Percentiles rank a stretch among this genome's conserved stretches.
Evolutionary conservation across 2,113 vertebrate species (phyloP).

Genomic region (Onychorhynchus coronatus): DNA sequence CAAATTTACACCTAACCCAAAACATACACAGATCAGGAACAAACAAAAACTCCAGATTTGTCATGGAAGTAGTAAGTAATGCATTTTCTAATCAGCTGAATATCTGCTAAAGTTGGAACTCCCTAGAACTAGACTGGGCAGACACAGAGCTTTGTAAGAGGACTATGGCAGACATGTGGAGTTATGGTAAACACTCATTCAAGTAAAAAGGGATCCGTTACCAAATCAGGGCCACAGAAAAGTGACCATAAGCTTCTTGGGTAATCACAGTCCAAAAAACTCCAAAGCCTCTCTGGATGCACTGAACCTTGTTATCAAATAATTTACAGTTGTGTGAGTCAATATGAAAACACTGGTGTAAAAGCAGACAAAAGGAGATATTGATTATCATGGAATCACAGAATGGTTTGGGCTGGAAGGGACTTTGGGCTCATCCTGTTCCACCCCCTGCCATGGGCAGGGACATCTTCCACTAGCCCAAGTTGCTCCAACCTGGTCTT

Average conservation of each 20-base stretch:
- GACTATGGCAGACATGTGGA: neutral
- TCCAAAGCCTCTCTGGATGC: neutral
- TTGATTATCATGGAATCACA: neutral
- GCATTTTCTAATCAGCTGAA: neutral
- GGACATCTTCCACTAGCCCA: rapidly evolving
- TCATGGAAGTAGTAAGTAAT: neutral
- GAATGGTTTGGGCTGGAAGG: neutral
- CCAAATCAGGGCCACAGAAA: neutral
- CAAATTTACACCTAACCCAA: neutral
- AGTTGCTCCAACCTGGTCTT: rapidly evolving
- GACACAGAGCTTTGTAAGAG: neutral
- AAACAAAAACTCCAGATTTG: neutral
- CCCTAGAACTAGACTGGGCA: neutral
- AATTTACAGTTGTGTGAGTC: neutral
- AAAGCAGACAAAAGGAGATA: neutral
- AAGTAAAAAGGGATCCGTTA: neutral
- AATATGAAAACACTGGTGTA: neutral
- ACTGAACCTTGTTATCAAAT: neutral
- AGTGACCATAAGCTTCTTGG: neutral
- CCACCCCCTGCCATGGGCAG: neutral
- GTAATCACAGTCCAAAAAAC: neutral
- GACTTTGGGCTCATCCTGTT: neutral
- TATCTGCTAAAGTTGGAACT: neutral
- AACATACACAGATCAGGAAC: neutral
- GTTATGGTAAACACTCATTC: neutral